Conservation (phyloP, 2,797 vertebrate genomes). For the Remorina albescens region DNA sequence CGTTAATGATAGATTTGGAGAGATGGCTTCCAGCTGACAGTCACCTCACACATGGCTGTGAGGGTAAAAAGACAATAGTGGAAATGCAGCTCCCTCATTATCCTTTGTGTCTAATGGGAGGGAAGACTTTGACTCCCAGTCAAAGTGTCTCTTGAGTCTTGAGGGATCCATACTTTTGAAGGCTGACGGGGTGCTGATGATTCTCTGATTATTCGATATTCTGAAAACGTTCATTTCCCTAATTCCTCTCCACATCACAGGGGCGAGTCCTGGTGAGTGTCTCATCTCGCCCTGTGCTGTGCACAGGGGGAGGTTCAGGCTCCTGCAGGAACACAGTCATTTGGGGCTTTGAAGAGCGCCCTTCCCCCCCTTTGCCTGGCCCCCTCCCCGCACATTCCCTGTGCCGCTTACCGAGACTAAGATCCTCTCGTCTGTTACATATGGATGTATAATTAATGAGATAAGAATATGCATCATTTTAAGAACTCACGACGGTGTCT, state of each 20-base stretch:
- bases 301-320: conserved; percentile 83
- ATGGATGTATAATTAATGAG: conserved; percentile 88
- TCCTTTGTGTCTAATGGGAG: conserved; percentile 86
- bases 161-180: conserved; percentile 85
- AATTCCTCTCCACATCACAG: conserved; percentile 87
- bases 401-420: conserved; percentile 84
- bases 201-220: conserved; percentile 88
- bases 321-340: conserved; percentile 86
- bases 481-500: conserved; percentile 78
- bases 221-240: conserved; percentile 87
- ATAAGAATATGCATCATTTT: conserved; percentile 85
- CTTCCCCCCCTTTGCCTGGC: conserved; percentile 69
- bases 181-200: conserved; percentile 86
- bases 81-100: conserved; percentile 83
- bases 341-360: conserved; percentile 85
- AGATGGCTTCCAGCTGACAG: conserved; percentile 78
- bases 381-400: conserved; percentile 78
- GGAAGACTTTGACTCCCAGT: conserved; percentile 86
- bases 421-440: conserved; percentile 87
- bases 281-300: conserved; percentile 83
- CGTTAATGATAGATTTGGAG: conserved; percentile 69
- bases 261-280: conserved; percentile 84
- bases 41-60: conserved; percentile 67
- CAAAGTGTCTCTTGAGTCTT: conserved; percentile 86
- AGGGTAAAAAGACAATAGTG: conserved; percentile 82